These are phyloP conservation scores for Xanthorhoe designata DNA, from an alignment of 2,888 invertebrate species.

Conservation along the genomic window DNA sequence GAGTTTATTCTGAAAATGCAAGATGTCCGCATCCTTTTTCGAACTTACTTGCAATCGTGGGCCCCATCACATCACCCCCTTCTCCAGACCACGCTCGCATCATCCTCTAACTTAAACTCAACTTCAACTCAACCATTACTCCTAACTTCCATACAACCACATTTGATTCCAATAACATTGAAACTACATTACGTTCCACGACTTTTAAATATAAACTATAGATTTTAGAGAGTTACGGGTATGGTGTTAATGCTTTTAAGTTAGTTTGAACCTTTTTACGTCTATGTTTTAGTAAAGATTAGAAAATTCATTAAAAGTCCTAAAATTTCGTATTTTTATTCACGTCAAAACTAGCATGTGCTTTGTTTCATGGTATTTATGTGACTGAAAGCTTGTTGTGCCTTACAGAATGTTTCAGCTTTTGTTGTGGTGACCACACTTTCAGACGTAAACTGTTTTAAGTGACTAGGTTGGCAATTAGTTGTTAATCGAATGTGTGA, in stretches of 20 bases:
- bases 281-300: background rate
- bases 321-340: conserved; percentile 14
- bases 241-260: background rate
- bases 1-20: no score
- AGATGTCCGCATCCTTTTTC: no score
- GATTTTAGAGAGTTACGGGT: no score
- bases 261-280: background rate
- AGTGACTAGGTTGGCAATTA: conserved; percentile 3
- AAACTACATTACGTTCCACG: background rate
- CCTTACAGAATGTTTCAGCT: conserved; percentile 40
- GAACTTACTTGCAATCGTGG: conserved; percentile 73
- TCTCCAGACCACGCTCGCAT: conserved; percentile 77
- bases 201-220: background rate
- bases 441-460: conserved; percentile 22
- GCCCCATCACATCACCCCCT: conserved; percentile 71
- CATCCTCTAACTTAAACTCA: conserved; percentile 40
- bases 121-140: conserved; percentile 26
- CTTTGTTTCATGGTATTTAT: conserved; percentile 60
- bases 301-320: background rate
- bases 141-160: conserved; percentile 13
- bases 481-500: background rate
- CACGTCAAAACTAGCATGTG: conserved; percentile 42
- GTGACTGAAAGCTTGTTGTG: conserved; percentile 67
- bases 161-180: conserved; percentile 12
- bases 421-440: conserved; percentile 41